These are phyloP conservation scores for Otus sunia DNA, from an alignment of 2,113 vertebrate species.

Conservation along the genomic window DNA sequence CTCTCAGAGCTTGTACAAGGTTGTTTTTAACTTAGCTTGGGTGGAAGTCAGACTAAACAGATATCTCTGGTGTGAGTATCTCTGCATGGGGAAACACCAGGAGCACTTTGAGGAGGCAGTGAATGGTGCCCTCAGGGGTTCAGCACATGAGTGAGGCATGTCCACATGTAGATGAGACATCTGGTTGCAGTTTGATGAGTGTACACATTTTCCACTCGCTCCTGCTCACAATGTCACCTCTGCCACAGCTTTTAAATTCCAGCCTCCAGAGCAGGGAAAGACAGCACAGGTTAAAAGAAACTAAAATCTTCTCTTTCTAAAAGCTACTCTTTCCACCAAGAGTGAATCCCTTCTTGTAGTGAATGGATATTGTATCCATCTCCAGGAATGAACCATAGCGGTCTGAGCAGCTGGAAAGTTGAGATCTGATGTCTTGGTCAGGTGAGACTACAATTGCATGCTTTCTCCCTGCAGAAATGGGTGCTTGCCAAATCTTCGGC, in stretches of 20 bases:
- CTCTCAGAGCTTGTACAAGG: neutral
- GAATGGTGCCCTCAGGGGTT: neutral
- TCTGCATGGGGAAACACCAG: neutral
- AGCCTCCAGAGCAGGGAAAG: neutral
- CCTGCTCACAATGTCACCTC: neutral
- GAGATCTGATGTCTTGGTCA: neutral
- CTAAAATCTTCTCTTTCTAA: neutral
- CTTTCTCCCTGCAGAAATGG: neutral
- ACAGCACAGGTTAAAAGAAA: neutral
- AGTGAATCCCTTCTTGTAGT: neutral
- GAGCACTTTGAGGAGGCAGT: neutral
- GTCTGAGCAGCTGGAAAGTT: neutral
- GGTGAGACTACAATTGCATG: neutral
- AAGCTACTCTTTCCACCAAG: neutral
- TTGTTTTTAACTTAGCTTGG: neutral
- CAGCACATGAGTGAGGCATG: neutral
- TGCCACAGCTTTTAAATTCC: neutral
- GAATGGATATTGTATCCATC: neutral
- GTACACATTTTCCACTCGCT: constrained; percentile 2
- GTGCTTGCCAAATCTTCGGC: neutral
- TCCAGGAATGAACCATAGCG: neutral
- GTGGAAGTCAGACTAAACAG: neutral
- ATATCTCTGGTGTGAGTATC: neutral
- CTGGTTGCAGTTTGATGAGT: constrained; percentile 4
- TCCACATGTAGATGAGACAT: constrained; percentile 1